Base-by-base conservation (phyloP, 2,888 invertebrate species). In the Poecilobothrus nobilitatus region DNA sequence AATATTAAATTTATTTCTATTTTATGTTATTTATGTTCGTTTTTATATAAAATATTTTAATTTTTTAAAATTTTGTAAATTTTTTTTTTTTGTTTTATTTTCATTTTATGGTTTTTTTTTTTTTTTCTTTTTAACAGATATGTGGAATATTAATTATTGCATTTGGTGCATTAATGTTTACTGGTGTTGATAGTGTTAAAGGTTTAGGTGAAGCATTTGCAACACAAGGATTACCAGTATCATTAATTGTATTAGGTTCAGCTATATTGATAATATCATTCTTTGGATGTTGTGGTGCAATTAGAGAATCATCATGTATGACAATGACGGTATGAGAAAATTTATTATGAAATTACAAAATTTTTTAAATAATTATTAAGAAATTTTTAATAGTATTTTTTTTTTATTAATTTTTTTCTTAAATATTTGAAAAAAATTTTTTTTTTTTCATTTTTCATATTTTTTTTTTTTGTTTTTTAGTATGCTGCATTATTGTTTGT, bases 271-370 rank as follows among this genome's bases (percentile, higher is more conserved):
- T 92, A 74, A 89, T 94, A 73, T 91, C 93, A 4, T 94, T 94
- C 85, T 89, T 94, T 78, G 95, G 94, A 72, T 95, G 95, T 82
- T 94, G 94, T 78, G 95, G 95, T 64, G 94, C 95, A 18, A 88
- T 92, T 74, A 87, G 91, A 73, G 94, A 95, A 82, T 94, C 91
- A 77, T 90, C 93, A 78, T 93, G 92, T 84, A 92, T 94, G 90
- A 87, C 91, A 68, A 86, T 92, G 81, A 90, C 90, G 77, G 92
- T 93, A 83, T 86, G 88, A 74, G 22, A 1, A 4, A 27, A 27
- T 27, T 27, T 27, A n/a, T n/a, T n/a, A n/a, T n/a, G 10, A 21
- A 62, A 18, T 7, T 53, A 53, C n/a, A 53, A 27, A 5, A 27
- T 5, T 27, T 27, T 22, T 22, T 34, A 34, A 34, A 34, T 8